phyloP scores from a whole-genome alignment of 2,797 vertebrate genomes.

The Morelia viridis region DNA sequence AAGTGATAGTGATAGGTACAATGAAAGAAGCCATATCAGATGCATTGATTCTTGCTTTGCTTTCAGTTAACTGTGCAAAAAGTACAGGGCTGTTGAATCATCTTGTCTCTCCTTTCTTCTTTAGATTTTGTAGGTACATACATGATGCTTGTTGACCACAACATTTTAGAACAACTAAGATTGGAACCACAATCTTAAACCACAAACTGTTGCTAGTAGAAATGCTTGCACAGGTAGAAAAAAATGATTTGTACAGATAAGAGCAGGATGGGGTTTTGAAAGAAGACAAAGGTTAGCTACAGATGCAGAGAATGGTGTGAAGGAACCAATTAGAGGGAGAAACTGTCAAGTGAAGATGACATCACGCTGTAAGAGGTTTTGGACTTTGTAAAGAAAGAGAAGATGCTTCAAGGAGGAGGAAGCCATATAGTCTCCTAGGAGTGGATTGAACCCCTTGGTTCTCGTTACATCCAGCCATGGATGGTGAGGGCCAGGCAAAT shows the following conservation, averaged over 20 bases:
- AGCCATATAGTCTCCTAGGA: neutral
- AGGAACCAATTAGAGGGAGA: neutral
- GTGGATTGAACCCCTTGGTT: neutral
- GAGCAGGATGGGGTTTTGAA: neutral
- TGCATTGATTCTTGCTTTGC: neutral
- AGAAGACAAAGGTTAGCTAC: neutral
- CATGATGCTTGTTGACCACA: neutral
- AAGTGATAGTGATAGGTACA: neutral
- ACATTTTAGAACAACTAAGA: neutral
- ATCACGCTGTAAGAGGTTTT: neutral
- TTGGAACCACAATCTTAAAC: neutral
- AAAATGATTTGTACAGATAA: neutral
- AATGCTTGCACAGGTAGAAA: neutral
- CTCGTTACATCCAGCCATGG: neutral
- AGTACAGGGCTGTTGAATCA: neutral
- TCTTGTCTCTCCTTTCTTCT: neutral
- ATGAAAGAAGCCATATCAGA: neutral
- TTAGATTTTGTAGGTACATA: neutral
- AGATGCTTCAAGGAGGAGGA: neutral
- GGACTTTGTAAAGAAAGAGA: neutral
- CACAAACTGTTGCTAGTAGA: neutral
- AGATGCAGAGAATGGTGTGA: neutral
- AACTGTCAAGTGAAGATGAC: neutral
- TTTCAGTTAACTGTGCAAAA: neutral
- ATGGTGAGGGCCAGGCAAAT: neutral